Evolutionary conservation across 2,888 invertebrate species (phyloP).

Genomic region (Lasioglossum zephyrum): DNA sequence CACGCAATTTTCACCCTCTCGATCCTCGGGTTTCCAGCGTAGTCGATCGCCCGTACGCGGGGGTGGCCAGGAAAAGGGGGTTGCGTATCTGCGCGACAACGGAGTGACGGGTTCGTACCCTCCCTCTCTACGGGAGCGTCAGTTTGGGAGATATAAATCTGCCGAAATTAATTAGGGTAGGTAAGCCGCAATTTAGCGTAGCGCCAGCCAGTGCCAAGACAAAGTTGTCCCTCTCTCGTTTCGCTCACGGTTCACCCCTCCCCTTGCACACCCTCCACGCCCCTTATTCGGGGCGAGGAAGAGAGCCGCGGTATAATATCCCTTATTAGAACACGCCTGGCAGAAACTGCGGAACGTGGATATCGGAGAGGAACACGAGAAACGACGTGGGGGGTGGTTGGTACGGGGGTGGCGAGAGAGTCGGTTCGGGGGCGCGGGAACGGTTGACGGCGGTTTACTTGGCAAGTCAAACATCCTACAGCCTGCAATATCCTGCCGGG

Average conservation of each 20-base stretch:
- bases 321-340: constrained; percentile 70
- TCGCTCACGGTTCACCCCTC: constrained; percentile 9
- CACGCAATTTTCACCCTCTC: neutral
- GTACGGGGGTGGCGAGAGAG: neutral
- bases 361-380: constrained; percentile 66
- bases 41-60: neutral
- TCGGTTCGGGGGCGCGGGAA: constrained; percentile 16
- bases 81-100: constrained; percentile 45
- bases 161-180: constrained; percentile 74
- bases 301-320: constrained; percentile 66
- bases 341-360: constrained; percentile 62
- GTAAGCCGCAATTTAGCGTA: constrained; percentile 77
- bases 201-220: constrained; percentile 63
- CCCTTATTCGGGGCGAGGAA: constrained; percentile 12
- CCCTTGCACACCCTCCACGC: neutral
- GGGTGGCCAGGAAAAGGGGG: constrained; percentile 12
- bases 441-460: constrained; percentile 77
- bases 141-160: constrained; percentile 69
- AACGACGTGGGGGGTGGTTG: constrained; percentile 39
- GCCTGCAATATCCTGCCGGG: constrained; percentile 78
- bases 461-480: constrained; percentile 81
- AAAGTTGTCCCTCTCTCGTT: constrained; percentile 63
- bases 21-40: neutral
- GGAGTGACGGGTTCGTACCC: constrained; percentile 45
- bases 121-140: constrained; percentile 34